A percentile compares a stretch with the other conserved stretches of the same genome.
Evolutionary conservation across 2,797 vertebrate genomes (phyloP).

Genomic region (Pempheris klunzingeri): DNA sequence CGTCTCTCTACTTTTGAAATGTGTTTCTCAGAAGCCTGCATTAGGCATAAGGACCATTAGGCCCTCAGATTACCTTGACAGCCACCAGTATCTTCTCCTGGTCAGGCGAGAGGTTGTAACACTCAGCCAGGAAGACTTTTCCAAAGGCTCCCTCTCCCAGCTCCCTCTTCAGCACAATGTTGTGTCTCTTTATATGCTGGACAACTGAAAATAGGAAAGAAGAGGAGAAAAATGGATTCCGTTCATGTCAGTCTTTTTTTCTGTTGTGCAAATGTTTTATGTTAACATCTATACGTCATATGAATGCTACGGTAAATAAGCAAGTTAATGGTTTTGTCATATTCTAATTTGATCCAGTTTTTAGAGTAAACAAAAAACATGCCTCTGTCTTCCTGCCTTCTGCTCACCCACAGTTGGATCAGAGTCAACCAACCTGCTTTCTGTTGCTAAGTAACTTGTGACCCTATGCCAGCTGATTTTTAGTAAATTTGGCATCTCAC

Average conservation of each 20-base stretch:
- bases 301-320: conserved; percentile 5
- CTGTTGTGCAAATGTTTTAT: not conserved
- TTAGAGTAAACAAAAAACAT: not conserved
- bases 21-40: not conserved
- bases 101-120: conserved; percentile 94
- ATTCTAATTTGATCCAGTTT: conserved; percentile 19
- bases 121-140: conserved; percentile 98
- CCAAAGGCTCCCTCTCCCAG: conserved; percentile 98
- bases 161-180: conserved; percentile 97
- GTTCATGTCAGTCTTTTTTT: not conserved
- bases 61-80: conserved; percentile 90
- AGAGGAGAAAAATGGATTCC: not conserved
- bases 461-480: conserved; percentile 56
- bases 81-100: conserved; percentile 98
- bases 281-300: not conserved
- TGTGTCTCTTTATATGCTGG: conserved; percentile 98
- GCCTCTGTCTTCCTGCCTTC: conserved; percentile 30
- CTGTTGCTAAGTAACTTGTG: conserved; percentile 73
- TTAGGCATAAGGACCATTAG: not conserved
- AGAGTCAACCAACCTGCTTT: conserved; percentile 55
- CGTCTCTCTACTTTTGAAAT: not conserved
- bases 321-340: not conserved
- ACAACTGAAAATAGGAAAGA: conserved; percentile 87
- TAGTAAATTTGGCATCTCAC: conserved; percentile 52
- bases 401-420: conserved; percentile 54